Evolutionary conservation across 2,888 invertebrate species (phyloP), one percentile per base, ranked within the genome.

Genomic region (Eudasyphora cyanicolor): DNA sequence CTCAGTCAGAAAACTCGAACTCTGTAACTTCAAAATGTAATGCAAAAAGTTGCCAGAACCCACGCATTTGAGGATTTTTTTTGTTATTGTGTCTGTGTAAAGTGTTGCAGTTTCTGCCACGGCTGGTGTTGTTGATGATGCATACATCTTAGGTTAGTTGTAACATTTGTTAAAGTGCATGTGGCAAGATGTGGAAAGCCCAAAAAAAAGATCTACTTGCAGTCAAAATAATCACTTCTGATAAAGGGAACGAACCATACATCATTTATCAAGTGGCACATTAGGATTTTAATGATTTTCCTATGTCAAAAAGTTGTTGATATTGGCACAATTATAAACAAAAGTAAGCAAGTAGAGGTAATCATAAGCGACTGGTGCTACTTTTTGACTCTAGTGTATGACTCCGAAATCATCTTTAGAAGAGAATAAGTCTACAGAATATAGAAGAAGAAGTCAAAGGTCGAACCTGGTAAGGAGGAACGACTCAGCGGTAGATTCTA

Each of bases 111-210:
- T 21, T 64, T 19, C 21, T 42, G 67, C 17, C n/a, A 8, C 38
- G 32, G 10, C 64, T 6, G 64, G 64, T 38, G 38, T 19, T 21
- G 67, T 21, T 38, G 42, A 67, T 67, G 67, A 67, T 67, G 67
- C 67, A 67, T 67, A 38, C 67, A 67, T 67, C 67, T 67, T 67
- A 7, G 67, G 42, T 67, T 67, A 42, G 67, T 42, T 42, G 67
- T 24, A 67, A 42, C 67, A 67, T 67, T 67, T 67, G 67, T 67
- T 67, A 67, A 67, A 67, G 67, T 42, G 38, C 67, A 67, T 67
- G 67, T 60, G 60, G 29, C 14, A 29, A 67, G 67, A 35, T 19
- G 42, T 4, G 21, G 64, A 17, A 21, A n/a, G n/a, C n/a, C n/a
- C n/a, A 2, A 64, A 19, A 64, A 64, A 45, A 67, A 67, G 42